These are phyloP conservation scores for Chrysina gloriosa DNA, from an alignment of 2,888 invertebrate genomes.

Conservation along the genomic window DNA sequence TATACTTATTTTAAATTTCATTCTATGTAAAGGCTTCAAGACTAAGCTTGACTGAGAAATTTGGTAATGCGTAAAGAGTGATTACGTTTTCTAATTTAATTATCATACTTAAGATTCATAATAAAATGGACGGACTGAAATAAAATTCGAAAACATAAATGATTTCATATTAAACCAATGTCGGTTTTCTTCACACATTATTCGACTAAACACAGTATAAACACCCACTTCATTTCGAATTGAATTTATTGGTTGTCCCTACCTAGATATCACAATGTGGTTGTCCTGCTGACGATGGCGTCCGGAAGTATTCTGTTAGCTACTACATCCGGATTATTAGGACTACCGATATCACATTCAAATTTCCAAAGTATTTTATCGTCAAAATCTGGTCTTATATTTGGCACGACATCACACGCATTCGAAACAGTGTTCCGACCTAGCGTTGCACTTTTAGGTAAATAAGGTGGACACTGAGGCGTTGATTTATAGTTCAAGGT, in stretches of 20 bases:
- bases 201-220: conserved; percentile 25
- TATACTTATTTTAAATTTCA: too few species aligned
- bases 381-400: conserved; percentile 87
- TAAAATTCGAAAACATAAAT: conserved; percentile 23
- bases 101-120: background rate
- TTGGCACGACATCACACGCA: conserved; percentile 90
- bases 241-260: conserved; percentile 41
- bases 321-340: conserved; percentile 64
- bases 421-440: conserved; percentile 70
- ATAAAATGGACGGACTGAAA: conserved; percentile 39
- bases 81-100: conserved; percentile 3
- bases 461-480: conserved; percentile 57
- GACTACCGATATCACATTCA: conserved; percentile 63
- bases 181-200: conserved; percentile 22
- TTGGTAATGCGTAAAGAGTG: too few species aligned
- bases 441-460: conserved; percentile 54
- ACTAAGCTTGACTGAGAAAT: too few species aligned
- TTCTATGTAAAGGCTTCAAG: too few species aligned
- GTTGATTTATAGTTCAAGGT: conserved; percentile 58
- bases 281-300: conserved; percentile 63
- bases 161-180: conserved; percentile 17
- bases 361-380: conserved; percentile 65
- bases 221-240: conserved; percentile 34
- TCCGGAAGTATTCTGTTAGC: conserved; percentile 59
- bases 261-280: conserved; percentile 63